phyloP scores from a whole-genome alignment of 2,888 invertebrate genomes.

The Stramonita haemastoma region DNA sequence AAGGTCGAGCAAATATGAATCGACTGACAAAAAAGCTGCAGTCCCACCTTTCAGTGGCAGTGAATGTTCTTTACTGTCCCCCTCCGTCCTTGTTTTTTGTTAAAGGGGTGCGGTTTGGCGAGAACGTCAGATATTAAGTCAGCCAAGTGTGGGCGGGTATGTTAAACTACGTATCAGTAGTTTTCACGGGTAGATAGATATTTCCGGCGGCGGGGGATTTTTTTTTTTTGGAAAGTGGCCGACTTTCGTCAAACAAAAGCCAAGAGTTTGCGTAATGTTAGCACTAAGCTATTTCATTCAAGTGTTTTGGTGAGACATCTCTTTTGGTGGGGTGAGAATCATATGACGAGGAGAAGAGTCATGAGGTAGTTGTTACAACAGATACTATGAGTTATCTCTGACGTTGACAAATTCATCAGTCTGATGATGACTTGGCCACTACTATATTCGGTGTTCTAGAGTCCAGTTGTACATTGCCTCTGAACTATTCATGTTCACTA shows the following conservation, averaged over 20 bases:
- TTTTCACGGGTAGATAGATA: too few species aligned
- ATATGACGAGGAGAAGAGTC: too few species aligned
- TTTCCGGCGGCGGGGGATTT: too few species aligned
- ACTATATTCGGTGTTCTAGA: too few species aligned
- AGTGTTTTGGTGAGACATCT: background rate
- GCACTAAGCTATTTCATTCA: background rate
- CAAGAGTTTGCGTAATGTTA: background rate
- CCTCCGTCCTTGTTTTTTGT: background rate
- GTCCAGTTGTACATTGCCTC: too few species aligned
- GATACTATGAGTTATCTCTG: too few species aligned
- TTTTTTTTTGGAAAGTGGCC: too few species aligned
- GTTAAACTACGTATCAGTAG: background rate
- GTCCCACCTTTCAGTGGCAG: background rate
- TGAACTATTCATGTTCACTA: too few species aligned
- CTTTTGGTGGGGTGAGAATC: too few species aligned
- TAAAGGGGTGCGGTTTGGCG: background rate
- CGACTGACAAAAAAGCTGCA: background rate
- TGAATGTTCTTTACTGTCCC: background rate
- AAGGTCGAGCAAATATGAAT: conserved; percentile 26
- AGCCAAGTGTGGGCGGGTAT: conserved; percentile 1
- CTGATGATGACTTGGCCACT: too few species aligned
- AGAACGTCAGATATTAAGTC: background rate
- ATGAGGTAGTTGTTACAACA: too few species aligned
- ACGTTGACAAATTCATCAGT: too few species aligned
- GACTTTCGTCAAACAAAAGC: background rate